Base-by-base conservation (phyloP, 2,888 invertebrate genomes). In the Campoplex capitator region DNA sequence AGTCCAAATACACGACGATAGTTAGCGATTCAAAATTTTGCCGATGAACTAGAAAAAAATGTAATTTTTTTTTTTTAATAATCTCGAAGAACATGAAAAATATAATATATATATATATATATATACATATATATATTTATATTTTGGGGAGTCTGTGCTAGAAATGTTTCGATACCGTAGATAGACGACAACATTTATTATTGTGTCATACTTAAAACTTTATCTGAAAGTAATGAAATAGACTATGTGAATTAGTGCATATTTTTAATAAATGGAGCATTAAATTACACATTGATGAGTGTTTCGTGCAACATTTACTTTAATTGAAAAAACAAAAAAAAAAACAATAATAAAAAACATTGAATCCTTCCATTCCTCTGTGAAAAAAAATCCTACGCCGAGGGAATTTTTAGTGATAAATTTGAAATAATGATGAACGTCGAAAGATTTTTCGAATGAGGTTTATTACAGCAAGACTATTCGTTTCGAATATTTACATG, bases 251-350 rank as follows among this genome's bases (percentile, higher is more conserved):
- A 93, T 92, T 93, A 93, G 91, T 92, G 93, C 91, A 94, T 94
- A 94, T 94, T 94, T 94, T 94, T 94, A 94, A 94, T 94, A 94
- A 94, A 94, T 93, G 93, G 93, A 94, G 91, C 91, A 91, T 92
- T 88, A 91, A 92, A 92, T 90, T 85, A 90, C 76, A 86, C 58
- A 67, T 84, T 65, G 62, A 85, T 45, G 28, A 45, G 48, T 35
- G 18, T 38, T 13, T 86, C 71, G 65, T 54, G 65, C 38, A 18
- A 67, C 4, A 65, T n/a, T n/a, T 9, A n/a, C 56, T 73, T 77
- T 13, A 54, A 70, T 75, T 67, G 16, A 70, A 81, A 65, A 73
- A 42, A 23, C 23, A 32, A 78, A 81, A 73, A 75, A 65, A 56
- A 67, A 45, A 4, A 70, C 16, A 28, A 23, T 42, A 18, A 74